Conservation (phyloP, 2,113 vertebrate genomes). For the Castor canadensis region DNA sequence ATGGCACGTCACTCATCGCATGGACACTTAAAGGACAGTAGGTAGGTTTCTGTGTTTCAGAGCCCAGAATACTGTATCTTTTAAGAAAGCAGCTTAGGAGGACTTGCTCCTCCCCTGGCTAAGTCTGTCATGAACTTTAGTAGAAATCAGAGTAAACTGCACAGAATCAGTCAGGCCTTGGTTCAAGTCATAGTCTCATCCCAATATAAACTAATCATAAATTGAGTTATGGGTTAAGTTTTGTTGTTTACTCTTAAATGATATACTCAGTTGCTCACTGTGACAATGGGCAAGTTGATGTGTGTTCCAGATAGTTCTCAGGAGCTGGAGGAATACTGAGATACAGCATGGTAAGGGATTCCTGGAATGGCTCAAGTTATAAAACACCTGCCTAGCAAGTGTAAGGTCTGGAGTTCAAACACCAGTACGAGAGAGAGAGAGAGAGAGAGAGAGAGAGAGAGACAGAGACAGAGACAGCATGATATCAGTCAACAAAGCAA, state of each 20-base stretch:
- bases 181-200: background rate
- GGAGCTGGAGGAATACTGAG: background rate
- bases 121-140: background rate
- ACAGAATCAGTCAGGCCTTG: background rate
- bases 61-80: background rate
- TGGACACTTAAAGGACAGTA: background rate
- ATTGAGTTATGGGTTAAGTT: rapidly evolving
- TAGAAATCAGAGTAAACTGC: background rate
- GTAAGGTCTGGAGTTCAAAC: too few relatives aligned
- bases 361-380: too few relatives aligned
- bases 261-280: background rate
- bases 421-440: too few relatives aligned
- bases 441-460: too few relatives aligned
- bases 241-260: too few relatives aligned
- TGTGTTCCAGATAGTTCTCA: background rate
- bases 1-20: background rate
- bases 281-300: background rate
- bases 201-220: background rate
- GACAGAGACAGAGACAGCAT: too few relatives aligned
- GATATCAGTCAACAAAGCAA: too few relatives aligned
- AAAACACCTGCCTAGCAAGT: too few relatives aligned
- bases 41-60: background rate
- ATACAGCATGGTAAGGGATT: too few relatives aligned
- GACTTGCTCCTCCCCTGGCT: background rate
- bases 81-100: background rate